phyloP scores from a whole-genome alignment of 2,113 vertebrate genomes.

The Talpa occidentalis region DNA sequence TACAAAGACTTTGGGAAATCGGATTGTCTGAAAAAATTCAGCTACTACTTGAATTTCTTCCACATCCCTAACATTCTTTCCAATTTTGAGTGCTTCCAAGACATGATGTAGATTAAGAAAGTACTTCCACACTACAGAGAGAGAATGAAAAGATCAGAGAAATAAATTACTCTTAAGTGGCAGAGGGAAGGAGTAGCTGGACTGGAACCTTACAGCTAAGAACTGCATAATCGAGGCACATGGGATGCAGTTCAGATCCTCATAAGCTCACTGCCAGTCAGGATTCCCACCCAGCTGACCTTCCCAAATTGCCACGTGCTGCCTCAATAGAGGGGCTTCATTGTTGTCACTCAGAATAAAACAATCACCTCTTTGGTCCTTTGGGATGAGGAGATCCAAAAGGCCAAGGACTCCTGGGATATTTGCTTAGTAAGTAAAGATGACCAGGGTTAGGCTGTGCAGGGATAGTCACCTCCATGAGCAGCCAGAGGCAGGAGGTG shows the following conservation, averaged over 20 bases:
- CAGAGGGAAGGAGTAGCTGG: neutral
- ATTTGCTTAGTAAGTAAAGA: neutral
- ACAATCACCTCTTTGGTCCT: neutral
- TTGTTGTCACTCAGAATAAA: neutral
- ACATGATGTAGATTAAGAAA: neutral
- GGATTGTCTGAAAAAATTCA: neutral
- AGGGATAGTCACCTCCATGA: too few relatives aligned
- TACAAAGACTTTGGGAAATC: neutral
- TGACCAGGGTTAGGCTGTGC: neutral
- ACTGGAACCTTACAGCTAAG: neutral
- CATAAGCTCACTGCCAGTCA: neutral
- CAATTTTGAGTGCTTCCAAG: neutral
- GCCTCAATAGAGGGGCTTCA: neutral
- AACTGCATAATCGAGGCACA: too few relatives aligned
- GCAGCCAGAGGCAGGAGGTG: neutral
- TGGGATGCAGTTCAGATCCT: neutral
- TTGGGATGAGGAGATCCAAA: neutral
- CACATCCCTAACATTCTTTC: neutral
- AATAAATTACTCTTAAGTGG: neutral
- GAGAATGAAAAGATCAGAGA: neutral
- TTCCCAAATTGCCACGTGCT: accelerated
- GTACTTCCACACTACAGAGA: neutral
- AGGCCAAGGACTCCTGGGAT: neutral
- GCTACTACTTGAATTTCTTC: neutral
- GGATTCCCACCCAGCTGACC: neutral